A percentile compares a stretch with the other conserved stretches of the same genome.
phyloP scores from a whole-genome alignment of 2,113 vertebrate species.

The Phyllostomus discolor region DNA sequence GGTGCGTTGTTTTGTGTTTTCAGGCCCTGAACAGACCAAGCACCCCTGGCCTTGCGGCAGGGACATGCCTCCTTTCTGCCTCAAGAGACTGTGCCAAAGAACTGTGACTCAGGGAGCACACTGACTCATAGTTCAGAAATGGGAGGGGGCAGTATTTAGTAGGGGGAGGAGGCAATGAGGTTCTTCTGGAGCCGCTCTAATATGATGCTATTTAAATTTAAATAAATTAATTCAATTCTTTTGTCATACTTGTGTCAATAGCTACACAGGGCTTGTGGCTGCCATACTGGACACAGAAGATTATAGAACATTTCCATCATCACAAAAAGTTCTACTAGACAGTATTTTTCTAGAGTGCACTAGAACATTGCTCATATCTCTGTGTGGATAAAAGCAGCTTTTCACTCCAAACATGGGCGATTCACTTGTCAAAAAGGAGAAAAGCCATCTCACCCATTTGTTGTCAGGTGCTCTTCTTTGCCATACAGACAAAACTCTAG shows the following conservation, averaged over 20 bases:
- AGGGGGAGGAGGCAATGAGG: not conserved
- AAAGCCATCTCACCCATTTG: conserved; percentile 84
- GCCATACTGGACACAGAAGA: not conserved
- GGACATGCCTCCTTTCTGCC: not conserved
- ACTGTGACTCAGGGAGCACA: not conserved
- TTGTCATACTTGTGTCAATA: not conserved
- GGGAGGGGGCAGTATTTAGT: not conserved
- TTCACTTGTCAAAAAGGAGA: not conserved
- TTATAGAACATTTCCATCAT: not conserved
- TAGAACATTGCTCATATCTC: not conserved
- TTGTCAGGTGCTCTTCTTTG: conserved; percentile 87
- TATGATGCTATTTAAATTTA: not conserved
- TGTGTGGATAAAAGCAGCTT: not conserved
- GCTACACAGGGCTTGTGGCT: not conserved
- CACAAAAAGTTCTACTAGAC: not conserved
- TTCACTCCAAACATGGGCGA: not conserved
- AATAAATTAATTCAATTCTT: not conserved
- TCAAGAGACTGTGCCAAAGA: not conserved
- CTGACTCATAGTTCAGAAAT: not conserved
- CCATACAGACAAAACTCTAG: conserved; percentile 92
- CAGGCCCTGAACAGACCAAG: not conserved
- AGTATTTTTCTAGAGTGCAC: not conserved
- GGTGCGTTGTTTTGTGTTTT: not conserved
- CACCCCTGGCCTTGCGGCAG: not conserved
- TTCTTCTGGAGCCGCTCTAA: not conserved